A percentile compares a stretch with the other conserved stretches of the same genome.
phyloP scores from a whole-genome alignment of 2,113 vertebrate genomes.

The Hiodon tergisus region DNA sequence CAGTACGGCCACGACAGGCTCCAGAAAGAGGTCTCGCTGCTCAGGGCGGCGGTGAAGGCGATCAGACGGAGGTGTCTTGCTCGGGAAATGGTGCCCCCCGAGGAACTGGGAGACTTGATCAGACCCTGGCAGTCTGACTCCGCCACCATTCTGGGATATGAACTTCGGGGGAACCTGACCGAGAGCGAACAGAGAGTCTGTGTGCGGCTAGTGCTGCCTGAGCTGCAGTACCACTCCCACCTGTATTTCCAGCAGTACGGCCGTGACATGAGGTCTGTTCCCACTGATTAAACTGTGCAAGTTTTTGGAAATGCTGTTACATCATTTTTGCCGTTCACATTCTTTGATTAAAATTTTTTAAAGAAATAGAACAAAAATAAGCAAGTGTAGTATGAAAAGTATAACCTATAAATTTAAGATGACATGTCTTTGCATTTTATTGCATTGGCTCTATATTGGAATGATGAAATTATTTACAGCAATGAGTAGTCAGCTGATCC shows the following conservation, averaged over 20 bases:
- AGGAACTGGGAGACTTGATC: conserved; percentile 30
- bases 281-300: conserved; percentile 13
- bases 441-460: neutral
- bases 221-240: conserved; percentile 39
- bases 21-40: conserved; percentile 25
- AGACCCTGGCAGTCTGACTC: conserved; percentile 34
- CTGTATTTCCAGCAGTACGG: conserved; percentile 43
- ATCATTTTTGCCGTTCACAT: neutral
- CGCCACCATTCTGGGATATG: conserved; percentile 35
- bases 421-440: neutral
- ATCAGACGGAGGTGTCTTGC: conserved; percentile 28
- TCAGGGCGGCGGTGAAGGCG: conserved; percentile 26
- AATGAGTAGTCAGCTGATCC: neutral
- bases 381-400: too few species aligned
- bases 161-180: conserved; percentile 30
- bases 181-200: conserved; percentile 37
- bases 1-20: conserved; percentile 35
- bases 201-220: conserved; percentile 39
- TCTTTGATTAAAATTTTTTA: neutral
- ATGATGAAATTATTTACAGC: neutral
- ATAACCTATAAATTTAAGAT: neutral
- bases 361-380: neutral
- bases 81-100: conserved; percentile 28
- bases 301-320: neutral
- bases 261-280: conserved; percentile 32